Evolutionary conservation across 2,888 invertebrate species (phyloP).

Genomic region (Drepanosiphum platanoidis): DNA sequence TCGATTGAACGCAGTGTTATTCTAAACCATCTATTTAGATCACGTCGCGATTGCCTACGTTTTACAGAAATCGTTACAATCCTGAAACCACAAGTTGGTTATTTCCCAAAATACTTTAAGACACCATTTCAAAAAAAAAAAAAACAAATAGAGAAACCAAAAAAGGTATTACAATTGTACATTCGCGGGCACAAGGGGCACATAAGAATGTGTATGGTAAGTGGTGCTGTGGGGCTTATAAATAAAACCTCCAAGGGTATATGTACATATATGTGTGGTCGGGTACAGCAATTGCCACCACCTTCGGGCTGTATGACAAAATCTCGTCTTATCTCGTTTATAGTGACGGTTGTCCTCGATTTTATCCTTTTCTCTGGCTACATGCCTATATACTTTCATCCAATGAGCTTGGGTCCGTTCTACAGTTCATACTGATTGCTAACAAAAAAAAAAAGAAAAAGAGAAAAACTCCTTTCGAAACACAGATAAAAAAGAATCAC

Average conservation of each 20-base stretch:
- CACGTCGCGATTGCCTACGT: not conserved
- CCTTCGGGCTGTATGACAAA: conserved; percentile 33
- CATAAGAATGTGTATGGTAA: conserved; percentile 31
- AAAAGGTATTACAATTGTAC: conserved; percentile 38
- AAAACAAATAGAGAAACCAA: conserved; percentile 2
- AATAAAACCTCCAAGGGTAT: conserved; percentile 37
- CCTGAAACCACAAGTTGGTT: not conserved
- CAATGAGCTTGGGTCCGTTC: conserved; percentile 15
- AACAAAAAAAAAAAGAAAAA: not conserved
- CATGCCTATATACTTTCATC: conserved; percentile 3
- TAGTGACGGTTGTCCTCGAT: conserved; percentile 19
- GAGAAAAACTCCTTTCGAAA: conserved; percentile 1
- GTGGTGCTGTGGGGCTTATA: conserved; percentile 55
- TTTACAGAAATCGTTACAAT: not conserved
- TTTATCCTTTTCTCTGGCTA: conserved; percentile 5
- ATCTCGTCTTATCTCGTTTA: conserved; percentile 56
- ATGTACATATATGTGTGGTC: not conserved
- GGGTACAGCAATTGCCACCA: conserved; percentile 26
- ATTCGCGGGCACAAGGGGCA: conserved; percentile 38
- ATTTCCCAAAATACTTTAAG: conserved; percentile 28
- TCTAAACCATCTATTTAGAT: not conserved
- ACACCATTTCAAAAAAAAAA: conserved; percentile 25
- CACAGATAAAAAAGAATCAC: conserved; percentile 27
- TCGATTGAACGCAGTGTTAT: not conserved
- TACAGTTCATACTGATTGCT: conserved; percentile 36